A percentile compares a stretch with the other conserved stretches of the same genome.
phyloP scores from a whole-genome alignment of 2,113 vertebrate genomes.

The Macheiramphus alcinus region DNA sequence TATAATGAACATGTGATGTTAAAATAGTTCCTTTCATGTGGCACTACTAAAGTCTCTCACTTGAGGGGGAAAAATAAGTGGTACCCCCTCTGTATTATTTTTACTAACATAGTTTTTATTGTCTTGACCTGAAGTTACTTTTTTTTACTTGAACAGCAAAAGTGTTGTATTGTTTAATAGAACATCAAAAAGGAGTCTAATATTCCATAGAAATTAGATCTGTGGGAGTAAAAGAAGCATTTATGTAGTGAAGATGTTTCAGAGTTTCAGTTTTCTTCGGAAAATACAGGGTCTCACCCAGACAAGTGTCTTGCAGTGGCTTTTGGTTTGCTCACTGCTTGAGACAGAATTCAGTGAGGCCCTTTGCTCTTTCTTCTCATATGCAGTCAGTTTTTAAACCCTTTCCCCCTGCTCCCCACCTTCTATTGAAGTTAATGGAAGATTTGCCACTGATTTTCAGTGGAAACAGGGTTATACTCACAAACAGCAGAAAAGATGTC shows the following conservation, averaged over 20 bases:
- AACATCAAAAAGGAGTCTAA: not conserved
- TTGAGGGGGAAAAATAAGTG: not conserved
- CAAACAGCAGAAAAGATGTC: not conserved
- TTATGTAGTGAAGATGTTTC: not conserved
- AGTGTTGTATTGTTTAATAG: not conserved
- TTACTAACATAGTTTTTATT: not conserved
- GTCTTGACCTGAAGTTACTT: not conserved
- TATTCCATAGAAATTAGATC: not conserved
- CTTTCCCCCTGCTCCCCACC: fast-evolving
- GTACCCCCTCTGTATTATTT: not conserved
- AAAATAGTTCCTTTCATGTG: not conserved
- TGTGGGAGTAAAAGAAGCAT: not conserved
- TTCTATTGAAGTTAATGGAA: not conserved
- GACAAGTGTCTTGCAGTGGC: not conserved
- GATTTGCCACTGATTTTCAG: not conserved
- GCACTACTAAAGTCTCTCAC: not conserved
- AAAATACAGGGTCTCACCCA: not conserved
- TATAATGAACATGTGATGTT: not conserved
- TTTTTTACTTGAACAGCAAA: not conserved
- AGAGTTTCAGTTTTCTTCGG: not conserved
- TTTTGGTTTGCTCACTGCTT: not conserved
- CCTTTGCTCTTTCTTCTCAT: not conserved
- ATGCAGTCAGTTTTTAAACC: not conserved
- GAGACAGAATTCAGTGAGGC: not conserved
- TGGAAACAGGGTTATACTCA: not conserved